Evolutionary conservation across 2,888 invertebrate genomes (phyloP).

Genomic region (Synanthedon tipuliformis): DNA sequence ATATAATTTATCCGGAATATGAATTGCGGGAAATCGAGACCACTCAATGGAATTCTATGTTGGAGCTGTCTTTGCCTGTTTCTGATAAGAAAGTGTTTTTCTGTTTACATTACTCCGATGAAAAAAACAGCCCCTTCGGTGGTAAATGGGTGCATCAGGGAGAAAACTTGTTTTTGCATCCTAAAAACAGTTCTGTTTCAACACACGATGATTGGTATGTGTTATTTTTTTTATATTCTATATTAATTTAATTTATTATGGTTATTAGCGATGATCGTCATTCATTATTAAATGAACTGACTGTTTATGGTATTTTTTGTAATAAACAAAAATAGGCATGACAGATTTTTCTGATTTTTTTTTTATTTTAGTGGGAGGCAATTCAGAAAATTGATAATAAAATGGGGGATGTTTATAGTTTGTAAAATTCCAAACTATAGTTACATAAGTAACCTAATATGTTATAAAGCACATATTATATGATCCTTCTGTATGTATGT

Average conservation of each 20-base stretch:
- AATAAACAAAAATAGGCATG: no score
- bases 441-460: no score
- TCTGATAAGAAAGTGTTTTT: constrained; percentile 37
- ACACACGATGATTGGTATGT: constrained; percentile 3
- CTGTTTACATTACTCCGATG: constrained; percentile 35
- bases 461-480: no score
- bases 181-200: constrained; percentile 18
- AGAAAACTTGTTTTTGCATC: constrained; percentile 43
- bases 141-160: constrained; percentile 69
- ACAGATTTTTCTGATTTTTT: no score
- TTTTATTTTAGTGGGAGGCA: no score
- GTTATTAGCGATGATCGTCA: not conserved
- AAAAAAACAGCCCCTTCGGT: constrained; percentile 30
- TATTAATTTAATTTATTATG: not conserved
- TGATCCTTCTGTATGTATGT: no score
- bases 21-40: constrained; percentile 47
- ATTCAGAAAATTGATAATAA: no score
- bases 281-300: no score
- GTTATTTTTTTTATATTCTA: not conserved
- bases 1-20: constrained; percentile 44
- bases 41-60: constrained; percentile 27
- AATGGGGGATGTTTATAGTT: no score
- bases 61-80: constrained; percentile 38
- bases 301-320: no score
- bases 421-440: no score